A percentile compares a stretch with the other conserved stretches of the same genome.
Evolutionary conservation across 2,888 invertebrate species (phyloP).

Genomic region (Brachycybe producta): DNA sequence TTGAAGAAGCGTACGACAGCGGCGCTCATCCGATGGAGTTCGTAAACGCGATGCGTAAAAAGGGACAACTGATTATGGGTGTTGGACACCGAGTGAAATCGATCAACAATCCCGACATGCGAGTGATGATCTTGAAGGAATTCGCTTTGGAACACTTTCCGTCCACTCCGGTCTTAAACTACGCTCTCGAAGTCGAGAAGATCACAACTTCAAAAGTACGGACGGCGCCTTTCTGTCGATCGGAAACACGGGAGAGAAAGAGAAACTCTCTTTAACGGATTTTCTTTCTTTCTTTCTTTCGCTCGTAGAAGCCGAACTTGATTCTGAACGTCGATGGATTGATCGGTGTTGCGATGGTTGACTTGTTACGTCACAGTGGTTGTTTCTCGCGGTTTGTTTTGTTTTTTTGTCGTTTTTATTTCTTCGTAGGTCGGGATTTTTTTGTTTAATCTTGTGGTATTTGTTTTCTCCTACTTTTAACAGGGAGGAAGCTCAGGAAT

Average conservation of each 20-base stretch:
- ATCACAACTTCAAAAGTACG: slow-evolving; percentile 87
- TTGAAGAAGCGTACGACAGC: slow-evolving; percentile 89
- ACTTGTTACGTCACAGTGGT: slow-evolving; percentile 84
- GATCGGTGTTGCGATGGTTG: slow-evolving; percentile 94
- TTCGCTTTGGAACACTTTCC: slow-evolving; percentile 91
- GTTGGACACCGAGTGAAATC: slow-evolving; percentile 82
- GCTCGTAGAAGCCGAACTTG: slow-evolving; percentile 78
- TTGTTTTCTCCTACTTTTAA: background rate
- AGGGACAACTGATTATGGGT: slow-evolving; percentile 97
- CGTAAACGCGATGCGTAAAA: slow-evolving; percentile 92
- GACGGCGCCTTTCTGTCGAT: too few species aligned
- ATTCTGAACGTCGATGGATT: slow-evolving; percentile 98
- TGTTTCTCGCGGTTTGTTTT: slow-evolving; percentile 66
- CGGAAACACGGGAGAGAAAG: too few species aligned
- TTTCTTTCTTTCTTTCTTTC: too few species aligned
- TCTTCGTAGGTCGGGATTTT: background rate
- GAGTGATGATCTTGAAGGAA: slow-evolving; percentile 92
- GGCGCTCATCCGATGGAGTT: slow-evolving; percentile 95
- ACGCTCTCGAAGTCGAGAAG: slow-evolving; percentile 95
- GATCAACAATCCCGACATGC: slow-evolving; percentile 96
- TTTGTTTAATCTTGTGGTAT: background rate
- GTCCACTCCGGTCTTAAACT: slow-evolving; percentile 80
- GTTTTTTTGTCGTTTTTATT: background rate
- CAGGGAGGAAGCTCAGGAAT: slow-evolving; percentile 92
- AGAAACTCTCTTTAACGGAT: too few species aligned